Evolutionary conservation across 2,797 vertebrate species (phyloP).

Genomic region (Lacerta viridis): DNA sequence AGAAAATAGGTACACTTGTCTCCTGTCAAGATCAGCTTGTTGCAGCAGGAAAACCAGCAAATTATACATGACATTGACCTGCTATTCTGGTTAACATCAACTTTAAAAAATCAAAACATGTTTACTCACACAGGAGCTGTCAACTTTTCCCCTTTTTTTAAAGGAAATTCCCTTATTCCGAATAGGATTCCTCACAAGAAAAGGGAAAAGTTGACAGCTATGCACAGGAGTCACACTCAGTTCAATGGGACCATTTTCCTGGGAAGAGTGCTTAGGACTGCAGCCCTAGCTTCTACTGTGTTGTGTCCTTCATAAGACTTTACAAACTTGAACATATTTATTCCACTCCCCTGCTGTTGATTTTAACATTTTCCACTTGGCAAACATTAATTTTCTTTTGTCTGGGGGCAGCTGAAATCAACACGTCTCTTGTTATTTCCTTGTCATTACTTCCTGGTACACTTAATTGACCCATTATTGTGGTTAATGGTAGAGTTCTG

Average conservation of each 20-base stretch:
- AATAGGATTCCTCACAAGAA: too few species aligned
- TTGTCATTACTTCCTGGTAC: conserved; percentile 31
- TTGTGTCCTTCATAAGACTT: conserved; percentile 35
- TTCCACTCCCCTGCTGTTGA: conserved; percentile 16
- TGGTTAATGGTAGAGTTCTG: conserved; percentile 47
- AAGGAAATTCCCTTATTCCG: too few species aligned
- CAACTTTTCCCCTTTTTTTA: too few species aligned
- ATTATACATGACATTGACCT: background rate
- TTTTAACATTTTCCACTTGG: conserved; percentile 48
- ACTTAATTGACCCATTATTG: conserved; percentile 32
- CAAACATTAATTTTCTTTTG: conserved; percentile 54
- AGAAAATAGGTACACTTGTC: background rate
- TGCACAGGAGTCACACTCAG: background rate
- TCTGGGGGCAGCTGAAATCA: conserved; percentile 38
- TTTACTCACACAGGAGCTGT: too few species aligned
- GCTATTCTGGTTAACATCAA: background rate
- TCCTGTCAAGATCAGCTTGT: background rate
- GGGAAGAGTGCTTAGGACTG: too few species aligned
- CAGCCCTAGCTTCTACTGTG: conserved; percentile 24
- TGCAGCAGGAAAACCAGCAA: background rate
- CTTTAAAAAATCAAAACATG: background rate
- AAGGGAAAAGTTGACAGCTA: too few species aligned
- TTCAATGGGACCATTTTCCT: background rate
- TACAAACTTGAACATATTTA: conserved; percentile 20
- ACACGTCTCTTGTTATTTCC: conserved; percentile 19